Evolutionary conservation across 2,888 invertebrate genomes (phyloP).

Genomic region (Eupeodes luniger): DNA sequence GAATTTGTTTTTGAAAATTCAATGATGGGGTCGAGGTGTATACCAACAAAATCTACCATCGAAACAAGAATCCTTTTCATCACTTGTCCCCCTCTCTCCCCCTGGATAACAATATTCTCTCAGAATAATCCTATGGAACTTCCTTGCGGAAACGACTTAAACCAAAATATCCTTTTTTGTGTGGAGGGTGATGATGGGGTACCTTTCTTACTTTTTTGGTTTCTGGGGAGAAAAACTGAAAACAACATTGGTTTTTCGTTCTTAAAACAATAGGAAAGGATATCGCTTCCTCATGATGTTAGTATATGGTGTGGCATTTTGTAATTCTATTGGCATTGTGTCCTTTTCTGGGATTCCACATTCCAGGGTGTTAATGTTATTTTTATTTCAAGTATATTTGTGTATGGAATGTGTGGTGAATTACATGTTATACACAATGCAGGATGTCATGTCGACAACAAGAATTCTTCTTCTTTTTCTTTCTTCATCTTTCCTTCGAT

Average conservation of each 20-base stretch:
- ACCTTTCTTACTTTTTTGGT: not conserved
- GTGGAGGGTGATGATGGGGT: not conserved
- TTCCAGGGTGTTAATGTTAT: conserved; percentile 69
- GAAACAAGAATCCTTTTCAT: conserved; percentile 37
- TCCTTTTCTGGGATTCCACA: conserved; percentile 63
- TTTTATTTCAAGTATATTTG: conserved; percentile 65
- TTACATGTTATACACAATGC: conserved; percentile 61
- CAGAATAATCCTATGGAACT: conserved; percentile 31
- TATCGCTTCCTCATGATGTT: conserved; percentile 18
- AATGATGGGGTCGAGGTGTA: conserved; percentile 33
- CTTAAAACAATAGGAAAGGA: conserved; percentile 56
- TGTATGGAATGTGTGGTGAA: conserved; percentile 49
- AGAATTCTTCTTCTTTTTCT: conserved; percentile 19
- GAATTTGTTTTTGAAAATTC: not conserved
- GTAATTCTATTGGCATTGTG: conserved; percentile 71
- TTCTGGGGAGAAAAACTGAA: conserved; percentile 35
- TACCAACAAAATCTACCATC: not conserved
- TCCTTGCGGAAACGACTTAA: conserved; percentile 35
- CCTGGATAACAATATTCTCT: conserved; percentile 12
- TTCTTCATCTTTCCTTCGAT: not conserved
- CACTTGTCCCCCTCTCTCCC: not conserved
- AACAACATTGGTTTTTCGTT: conserved; percentile 71
- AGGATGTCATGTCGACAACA: conserved; percentile 31
- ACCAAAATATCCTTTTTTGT: conserved; percentile 11
- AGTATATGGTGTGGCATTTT: conserved; percentile 46